Evolutionary conservation across 2,797 vertebrate species (phyloP).

Genomic region (Apogon hyalosoma): DNA sequence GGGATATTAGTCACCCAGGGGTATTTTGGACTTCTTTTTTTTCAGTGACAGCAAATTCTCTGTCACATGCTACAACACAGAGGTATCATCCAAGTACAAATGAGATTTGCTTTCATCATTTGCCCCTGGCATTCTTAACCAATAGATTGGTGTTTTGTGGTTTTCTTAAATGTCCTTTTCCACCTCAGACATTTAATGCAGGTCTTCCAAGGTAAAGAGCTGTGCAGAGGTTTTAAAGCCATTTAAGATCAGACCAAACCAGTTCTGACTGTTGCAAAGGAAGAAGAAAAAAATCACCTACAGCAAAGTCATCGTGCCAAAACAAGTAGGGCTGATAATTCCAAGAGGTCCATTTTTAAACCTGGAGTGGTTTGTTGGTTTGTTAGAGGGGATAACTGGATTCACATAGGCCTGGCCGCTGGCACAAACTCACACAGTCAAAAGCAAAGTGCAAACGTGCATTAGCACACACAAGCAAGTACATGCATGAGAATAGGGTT

Average conservation of each 20-base stretch:
- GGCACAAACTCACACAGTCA: conserved; percentile 51
- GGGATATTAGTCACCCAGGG: conserved; percentile 61
- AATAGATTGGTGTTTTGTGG: conserved; percentile 26
- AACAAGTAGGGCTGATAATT: conserved; percentile 87
- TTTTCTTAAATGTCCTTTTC: conserved; percentile 16
- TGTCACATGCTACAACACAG: conserved; percentile 42
- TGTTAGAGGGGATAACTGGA: conserved; percentile 77
- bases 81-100: conserved; percentile 10
- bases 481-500: background rate
- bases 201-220: conserved; percentile 39
- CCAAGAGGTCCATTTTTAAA: conserved; percentile 84
- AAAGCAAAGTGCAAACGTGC: conserved; percentile 27
- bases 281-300: conserved; percentile 70
- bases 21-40: conserved; percentile 47
- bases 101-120: conserved; percentile 32
- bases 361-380: conserved; percentile 79
- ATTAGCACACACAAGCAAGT: conserved; percentile 8
- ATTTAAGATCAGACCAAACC: conserved; percentile 77
- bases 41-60: conserved; percentile 36
- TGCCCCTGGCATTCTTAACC: conserved; percentile 11
- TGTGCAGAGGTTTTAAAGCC: conserved; percentile 36
- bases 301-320: conserved; percentile 83
- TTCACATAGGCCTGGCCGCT: conserved; percentile 71
- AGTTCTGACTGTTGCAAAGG: conserved; percentile 70
- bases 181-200: conserved; percentile 16